Conservation (phyloP, 2,888 invertebrate genomes). For the Brenthis daphne region DNA sequence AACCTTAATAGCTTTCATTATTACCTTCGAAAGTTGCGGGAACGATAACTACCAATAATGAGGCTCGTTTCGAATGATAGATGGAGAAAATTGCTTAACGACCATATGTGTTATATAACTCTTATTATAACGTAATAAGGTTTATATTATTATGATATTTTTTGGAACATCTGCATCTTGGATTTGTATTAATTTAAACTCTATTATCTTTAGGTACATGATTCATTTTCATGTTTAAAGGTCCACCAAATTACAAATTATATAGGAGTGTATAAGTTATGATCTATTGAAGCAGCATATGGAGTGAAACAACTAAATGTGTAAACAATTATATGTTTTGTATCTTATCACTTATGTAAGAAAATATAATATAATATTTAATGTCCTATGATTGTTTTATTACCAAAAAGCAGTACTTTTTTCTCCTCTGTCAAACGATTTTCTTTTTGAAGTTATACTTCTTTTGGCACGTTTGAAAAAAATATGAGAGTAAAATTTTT, state of each 20-base stretch:
- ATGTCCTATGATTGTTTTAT: too few relatives aligned
- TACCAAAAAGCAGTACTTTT: too few relatives aligned
- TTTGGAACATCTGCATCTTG: not conserved
- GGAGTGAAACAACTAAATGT: conserved; percentile 11
- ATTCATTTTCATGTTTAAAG: not conserved
- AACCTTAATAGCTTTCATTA: conserved; percentile 41
- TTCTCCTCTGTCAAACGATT: too few relatives aligned
- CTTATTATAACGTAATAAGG: conserved; percentile 3
- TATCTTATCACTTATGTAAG: conserved; percentile 1
- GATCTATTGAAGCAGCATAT: conserved; percentile 10
- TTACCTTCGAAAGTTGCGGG: conserved; percentile 5
- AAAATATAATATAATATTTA: not conserved
- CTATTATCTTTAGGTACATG: not conserved
- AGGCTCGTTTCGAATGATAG: conserved; percentile 61
- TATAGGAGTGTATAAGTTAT: conserved; percentile 17
- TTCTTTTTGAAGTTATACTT: too few relatives aligned
- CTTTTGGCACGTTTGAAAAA: too few relatives aligned
- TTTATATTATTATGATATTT: not conserved
- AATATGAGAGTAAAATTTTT: too few relatives aligned
- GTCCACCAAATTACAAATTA: not conserved
- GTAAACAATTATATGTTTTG: not conserved
- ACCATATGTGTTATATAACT: not conserved
- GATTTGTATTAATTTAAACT: conserved; percentile 11
- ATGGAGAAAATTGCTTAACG: conserved; percentile 53
- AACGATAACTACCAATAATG: conserved; percentile 55